phyloP scores from a whole-genome alignment of 2,888 invertebrate species.

The Troilus luridus region DNA sequence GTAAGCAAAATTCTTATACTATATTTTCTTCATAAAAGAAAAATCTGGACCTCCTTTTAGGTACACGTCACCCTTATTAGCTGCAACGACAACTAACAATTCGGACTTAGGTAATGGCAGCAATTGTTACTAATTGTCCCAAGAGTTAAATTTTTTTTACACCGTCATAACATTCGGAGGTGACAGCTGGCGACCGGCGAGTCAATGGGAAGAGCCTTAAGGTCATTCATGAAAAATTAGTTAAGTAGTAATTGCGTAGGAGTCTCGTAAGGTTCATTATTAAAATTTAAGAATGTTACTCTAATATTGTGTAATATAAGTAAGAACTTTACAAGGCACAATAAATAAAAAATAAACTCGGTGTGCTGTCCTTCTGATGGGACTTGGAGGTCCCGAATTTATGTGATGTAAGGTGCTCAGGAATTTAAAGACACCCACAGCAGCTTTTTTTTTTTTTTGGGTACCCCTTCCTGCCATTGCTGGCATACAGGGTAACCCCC shows the following conservation, averaged over 20 bases:
- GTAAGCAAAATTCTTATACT: too few species aligned
- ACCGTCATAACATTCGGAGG: not conserved
- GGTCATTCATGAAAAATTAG: not conserved
- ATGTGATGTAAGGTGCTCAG: too few species aligned
- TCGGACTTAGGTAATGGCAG: not conserved
- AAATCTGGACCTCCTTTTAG: not conserved
- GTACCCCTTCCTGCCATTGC: too few species aligned
- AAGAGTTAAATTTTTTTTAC: not conserved
- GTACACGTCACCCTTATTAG: not conserved
- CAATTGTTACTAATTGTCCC: slow-evolving; percentile 24
- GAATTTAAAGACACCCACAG: too few species aligned
- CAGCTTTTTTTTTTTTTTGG: too few species aligned
- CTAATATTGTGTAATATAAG: not conserved
- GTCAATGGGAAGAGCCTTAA: not conserved
- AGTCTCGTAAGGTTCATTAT: too few species aligned
- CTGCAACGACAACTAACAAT: slow-evolving; percentile 6
- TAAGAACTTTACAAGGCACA: too few species aligned
- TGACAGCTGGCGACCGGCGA: not conserved
- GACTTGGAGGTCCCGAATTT: too few species aligned
- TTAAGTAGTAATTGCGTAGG: not conserved
- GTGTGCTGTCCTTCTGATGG: too few species aligned
- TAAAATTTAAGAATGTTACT: not conserved
- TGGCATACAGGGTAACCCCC: too few species aligned
- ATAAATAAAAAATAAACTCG: too few species aligned
- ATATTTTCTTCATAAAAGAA: not conserved